These are phyloP conservation scores for Triops longicaudatus DNA, from an alignment of 1,140 invertebrate species.

Conservation along the genomic window DNA sequence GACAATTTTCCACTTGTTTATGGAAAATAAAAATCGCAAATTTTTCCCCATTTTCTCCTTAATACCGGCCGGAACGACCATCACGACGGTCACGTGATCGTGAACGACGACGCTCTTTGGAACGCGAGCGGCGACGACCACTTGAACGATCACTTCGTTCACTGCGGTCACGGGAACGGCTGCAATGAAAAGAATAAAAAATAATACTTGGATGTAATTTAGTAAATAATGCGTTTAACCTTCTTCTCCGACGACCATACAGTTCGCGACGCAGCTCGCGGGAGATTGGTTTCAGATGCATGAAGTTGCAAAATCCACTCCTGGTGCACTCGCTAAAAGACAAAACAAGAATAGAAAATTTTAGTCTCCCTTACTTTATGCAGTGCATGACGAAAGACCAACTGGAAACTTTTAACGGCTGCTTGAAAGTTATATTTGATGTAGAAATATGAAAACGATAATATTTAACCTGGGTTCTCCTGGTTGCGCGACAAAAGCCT, in stretches of 20 bases:
- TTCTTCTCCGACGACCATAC: conserved; percentile 48
- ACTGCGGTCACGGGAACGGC: conserved; percentile 25
- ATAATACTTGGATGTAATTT: conserved; percentile 23
- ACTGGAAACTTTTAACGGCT: background rate
- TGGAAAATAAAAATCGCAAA: background rate
- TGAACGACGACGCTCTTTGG: conserved; percentile 31
- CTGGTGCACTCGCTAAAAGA: conserved; percentile 78
- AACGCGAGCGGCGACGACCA: conserved; percentile 22
- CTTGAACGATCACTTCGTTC: background rate
- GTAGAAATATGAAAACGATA: background rate
- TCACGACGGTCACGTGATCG: conserved; percentile 32
- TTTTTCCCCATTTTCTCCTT: conserved; percentile 20
- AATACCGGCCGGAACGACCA: conserved; percentile 26
- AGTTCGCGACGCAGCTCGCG: conserved; percentile 75
- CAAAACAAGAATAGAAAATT: conserved; percentile 26
- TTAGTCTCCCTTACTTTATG: conserved; percentile 16
- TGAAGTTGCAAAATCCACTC: conserved; percentile 99
- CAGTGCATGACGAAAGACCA: background rate
- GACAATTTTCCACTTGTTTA: background rate
- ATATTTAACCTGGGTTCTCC: conserved; percentile 15
- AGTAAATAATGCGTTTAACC: conserved; percentile 24
- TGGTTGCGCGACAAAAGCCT: conserved; percentile 10
- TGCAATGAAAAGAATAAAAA: background rate
- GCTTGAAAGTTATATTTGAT: conserved; percentile 19
- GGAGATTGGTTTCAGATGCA: conserved; percentile 98